Conservation (phyloP, 2,888 invertebrate species). For the Spilosoma lubricipeda region DNA sequence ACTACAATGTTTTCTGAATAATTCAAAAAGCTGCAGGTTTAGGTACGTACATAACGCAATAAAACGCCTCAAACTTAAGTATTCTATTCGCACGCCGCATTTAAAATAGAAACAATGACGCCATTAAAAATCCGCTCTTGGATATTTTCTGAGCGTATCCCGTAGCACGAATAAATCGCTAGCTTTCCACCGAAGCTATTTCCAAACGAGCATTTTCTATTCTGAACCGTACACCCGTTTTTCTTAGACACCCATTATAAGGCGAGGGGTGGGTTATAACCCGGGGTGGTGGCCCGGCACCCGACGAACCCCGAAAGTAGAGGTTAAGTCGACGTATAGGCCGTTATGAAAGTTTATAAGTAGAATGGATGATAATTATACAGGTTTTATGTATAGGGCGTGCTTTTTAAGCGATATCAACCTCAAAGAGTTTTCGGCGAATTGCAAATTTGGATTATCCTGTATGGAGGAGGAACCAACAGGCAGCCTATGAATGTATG, state of each 20-base stretch:
- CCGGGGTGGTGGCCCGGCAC: conserved; percentile 46
- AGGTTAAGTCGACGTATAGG: conserved; percentile 86
- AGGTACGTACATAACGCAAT: conserved; percentile 32
- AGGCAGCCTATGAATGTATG: conserved; percentile 45
- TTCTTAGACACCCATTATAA: conserved; percentile 85
- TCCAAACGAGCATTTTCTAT: conserved; percentile 86
- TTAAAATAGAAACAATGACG: conserved; percentile 85
- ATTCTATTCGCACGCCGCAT: conserved; percentile 84
- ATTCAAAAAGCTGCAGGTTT: conserved; percentile 33
- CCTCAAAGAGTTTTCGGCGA: conserved; percentile 70
- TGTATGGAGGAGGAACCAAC: conserved; percentile 32
- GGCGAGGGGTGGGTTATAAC: conserved; percentile 69
- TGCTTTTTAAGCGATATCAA: conserved; percentile 81
- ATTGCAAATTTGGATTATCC: conserved; percentile 62
- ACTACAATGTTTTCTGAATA: conserved; percentile 20
- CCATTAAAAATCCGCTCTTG: conserved; percentile 86
- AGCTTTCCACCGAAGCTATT: conserved; percentile 86
- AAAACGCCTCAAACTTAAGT: conserved; percentile 69
- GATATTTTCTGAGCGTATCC: conserved; percentile 84
- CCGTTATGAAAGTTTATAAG: conserved; percentile 86
- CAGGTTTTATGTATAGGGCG: conserved; percentile 79
- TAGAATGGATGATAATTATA: conserved; percentile 86
- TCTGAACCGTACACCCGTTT: conserved; percentile 85
- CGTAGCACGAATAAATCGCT: conserved; percentile 84
- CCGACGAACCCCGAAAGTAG: conserved; percentile 74